These are phyloP conservation scores for Lampris megalopsis DNA, from an alignment of 2,113 vertebrate species.

Conservation along the genomic window DNA sequence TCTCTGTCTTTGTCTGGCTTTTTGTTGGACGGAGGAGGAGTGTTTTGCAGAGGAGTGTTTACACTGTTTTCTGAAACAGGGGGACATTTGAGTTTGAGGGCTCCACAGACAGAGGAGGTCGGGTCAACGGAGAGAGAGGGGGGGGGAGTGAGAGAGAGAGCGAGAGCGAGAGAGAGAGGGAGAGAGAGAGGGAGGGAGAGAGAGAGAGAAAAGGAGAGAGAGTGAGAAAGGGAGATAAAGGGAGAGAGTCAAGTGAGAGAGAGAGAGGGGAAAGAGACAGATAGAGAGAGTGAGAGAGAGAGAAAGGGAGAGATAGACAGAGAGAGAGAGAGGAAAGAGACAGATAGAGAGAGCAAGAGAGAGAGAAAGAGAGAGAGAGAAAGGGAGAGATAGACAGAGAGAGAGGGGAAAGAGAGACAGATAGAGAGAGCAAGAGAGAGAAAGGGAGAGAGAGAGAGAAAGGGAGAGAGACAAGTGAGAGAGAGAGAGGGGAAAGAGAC, in stretches of 20 bases:
- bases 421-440: too few species aligned
- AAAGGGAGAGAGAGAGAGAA: too few species aligned
- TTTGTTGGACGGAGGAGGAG: conserved; percentile 27
- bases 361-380: too few species aligned
- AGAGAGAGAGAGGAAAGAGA: too few species aligned
- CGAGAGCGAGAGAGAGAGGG: too few species aligned
- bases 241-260: neutral
- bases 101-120: conserved; percentile 63
- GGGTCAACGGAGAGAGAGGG: conserved; percentile 66
- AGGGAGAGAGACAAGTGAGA: too few species aligned
- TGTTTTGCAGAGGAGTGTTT: conserved; percentile 59
- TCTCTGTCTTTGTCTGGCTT: conserved; percentile 38
- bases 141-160: conserved; percentile 11
- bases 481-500: too few species aligned
- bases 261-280: neutral
- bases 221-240: neutral
- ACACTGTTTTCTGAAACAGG: conserved; percentile 42
- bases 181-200: too few species aligned
- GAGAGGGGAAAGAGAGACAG: too few species aligned
- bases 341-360: too few species aligned
- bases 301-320: too few species aligned
- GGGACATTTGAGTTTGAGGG: conserved; percentile 59
- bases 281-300: conserved; percentile 3
- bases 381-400: too few species aligned
- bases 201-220: conserved; percentile 6